Evolutionary conservation across 1,140 invertebrate genomes (phyloP).

Genomic region (Neoseiulus cucumeris): DNA sequence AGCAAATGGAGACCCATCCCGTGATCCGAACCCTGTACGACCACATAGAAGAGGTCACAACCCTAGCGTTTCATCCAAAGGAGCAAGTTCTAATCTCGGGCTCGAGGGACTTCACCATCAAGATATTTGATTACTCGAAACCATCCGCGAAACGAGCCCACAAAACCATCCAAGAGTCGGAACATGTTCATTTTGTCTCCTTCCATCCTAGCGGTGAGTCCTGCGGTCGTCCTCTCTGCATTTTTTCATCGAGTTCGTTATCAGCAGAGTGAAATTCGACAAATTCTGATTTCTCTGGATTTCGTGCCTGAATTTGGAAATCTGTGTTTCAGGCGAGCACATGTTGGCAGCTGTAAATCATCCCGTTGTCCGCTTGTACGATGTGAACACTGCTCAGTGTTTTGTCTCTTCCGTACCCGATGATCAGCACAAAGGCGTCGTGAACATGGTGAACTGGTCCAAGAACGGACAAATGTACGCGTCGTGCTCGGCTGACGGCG

Average conservation of each 20-base stretch:
- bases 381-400: slow-evolving; percentile 84
- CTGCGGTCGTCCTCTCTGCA: too few species aligned
- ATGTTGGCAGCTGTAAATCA: slow-evolving; percentile 81
- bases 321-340: slow-evolving; percentile 60
- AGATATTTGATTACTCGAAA: slow-evolving; percentile 94
- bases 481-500: background rate
- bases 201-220: slow-evolving; percentile 56
- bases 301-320: too few species aligned
- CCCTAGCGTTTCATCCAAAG: slow-evolving; percentile 83
- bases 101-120: slow-evolving; percentile 75
- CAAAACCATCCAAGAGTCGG: slow-evolving; percentile 83
- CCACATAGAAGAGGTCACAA: slow-evolving; percentile 90
- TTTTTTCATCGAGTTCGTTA: too few species aligned
- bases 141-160: slow-evolving; percentile 93
- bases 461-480: slow-evolving; percentile 9
- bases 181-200: slow-evolving; percentile 62
- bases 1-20: slow-evolving; percentile 75
- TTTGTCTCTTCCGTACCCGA: slow-evolving; percentile 73
- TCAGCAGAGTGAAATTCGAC: too few species aligned
- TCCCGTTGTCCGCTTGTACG: slow-evolving; percentile 70
- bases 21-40: slow-evolving; percentile 97
- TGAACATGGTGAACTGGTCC: slow-evolving; percentile 46
- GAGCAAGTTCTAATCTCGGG: slow-evolving; percentile 83
- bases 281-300: too few species aligned
- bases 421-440: slow-evolving; percentile 69